These are phyloP conservation scores for Lethrus apterus DNA, from an alignment of 1,140 invertebrate genomes.

Conservation along the genomic window DNA sequence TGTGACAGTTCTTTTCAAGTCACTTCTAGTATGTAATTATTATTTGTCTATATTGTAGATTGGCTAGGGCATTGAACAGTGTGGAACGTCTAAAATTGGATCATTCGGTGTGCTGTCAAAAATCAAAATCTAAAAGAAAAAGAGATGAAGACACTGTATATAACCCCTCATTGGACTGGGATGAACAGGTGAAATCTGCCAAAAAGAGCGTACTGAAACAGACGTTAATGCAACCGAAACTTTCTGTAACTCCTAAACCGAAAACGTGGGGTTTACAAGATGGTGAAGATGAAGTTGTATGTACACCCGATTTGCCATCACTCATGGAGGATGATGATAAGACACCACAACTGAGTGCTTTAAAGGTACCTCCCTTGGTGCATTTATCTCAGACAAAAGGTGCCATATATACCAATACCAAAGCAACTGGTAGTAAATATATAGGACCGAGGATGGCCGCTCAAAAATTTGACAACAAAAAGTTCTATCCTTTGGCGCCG, in stretches of 20 bases:
- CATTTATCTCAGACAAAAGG: no score
- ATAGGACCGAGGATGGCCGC: no score
- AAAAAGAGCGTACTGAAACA: conserved; percentile 4
- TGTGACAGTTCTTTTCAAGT: no score
- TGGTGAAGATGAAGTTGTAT: conserved; percentile 16
- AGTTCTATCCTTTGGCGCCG: conserved; percentile 4
- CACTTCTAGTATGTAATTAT: no score
- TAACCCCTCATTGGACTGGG: not conserved
- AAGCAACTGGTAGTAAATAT: no score
- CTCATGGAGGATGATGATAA: conserved; percentile 15
- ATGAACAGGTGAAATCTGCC: not conserved
- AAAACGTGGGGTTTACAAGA: conserved; percentile 14
- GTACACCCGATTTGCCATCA: conserved; percentile 12
- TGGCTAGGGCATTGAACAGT: conserved; percentile 2
- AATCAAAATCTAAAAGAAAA: not conserved
- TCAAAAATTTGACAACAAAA: no score
- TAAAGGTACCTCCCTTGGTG: no score
- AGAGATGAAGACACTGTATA: conserved; percentile 8
- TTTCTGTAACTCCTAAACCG: not conserved
- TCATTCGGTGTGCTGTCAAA: conserved; percentile 11
- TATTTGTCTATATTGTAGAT: conserved; percentile 7
- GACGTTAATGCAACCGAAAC: not conserved
- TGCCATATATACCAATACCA: no score
- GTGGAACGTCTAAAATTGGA: conserved; percentile 9
- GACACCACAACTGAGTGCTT: no score